Percentiles rank a stretch among this genome's conserved stretches.
Evolutionary conservation across 2,797 vertebrate genomes (phyloP).

Genomic region (Chelmon rostratus): DNA sequence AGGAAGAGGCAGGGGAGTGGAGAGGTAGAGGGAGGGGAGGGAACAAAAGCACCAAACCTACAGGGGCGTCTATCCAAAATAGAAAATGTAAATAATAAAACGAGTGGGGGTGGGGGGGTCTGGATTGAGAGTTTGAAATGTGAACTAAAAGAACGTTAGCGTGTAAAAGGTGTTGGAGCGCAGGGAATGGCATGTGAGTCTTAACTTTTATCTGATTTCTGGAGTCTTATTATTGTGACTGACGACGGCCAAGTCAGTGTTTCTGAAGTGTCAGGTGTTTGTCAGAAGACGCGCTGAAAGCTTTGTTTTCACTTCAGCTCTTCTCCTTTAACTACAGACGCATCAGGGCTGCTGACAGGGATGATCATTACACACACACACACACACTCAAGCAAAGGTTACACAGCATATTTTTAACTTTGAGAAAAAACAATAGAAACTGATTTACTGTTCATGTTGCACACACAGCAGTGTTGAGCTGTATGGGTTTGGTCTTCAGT

Average conservation of each 20-base stretch:
- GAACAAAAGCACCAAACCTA: constrained; percentile 74
- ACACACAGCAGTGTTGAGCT: constrained; percentile 32
- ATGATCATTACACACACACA: constrained; percentile 46
- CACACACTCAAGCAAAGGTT: constrained; percentile 47
- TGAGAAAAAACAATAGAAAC: constrained; percentile 41
- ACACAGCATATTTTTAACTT: constrained; percentile 66
- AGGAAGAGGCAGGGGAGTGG: constrained; percentile 71
- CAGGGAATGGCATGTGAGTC: constrained; percentile 55
- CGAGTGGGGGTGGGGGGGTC: neutral
- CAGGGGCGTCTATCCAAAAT: constrained; percentile 75
- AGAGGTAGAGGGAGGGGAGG: constrained; percentile 41
- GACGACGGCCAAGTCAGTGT: constrained; percentile 51
- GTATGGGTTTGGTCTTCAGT: constrained; percentile 34
- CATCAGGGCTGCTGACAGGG: constrained; percentile 29
- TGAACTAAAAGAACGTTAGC: constrained; percentile 49
- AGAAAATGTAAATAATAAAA: constrained; percentile 80
- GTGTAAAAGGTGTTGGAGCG: constrained; percentile 48
- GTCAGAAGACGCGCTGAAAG: constrained; percentile 43
- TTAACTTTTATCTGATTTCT: constrained; percentile 64
- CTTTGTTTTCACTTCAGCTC: constrained; percentile 50
- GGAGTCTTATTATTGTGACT: constrained; percentile 63
- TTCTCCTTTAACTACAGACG: constrained; percentile 49
- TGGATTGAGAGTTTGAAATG: constrained; percentile 48
- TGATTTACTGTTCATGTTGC: constrained; percentile 34
- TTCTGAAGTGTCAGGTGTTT: constrained; percentile 57